Conservation (phyloP, 2,113 vertebrate species). For the Eleginops maclovinus region DNA sequence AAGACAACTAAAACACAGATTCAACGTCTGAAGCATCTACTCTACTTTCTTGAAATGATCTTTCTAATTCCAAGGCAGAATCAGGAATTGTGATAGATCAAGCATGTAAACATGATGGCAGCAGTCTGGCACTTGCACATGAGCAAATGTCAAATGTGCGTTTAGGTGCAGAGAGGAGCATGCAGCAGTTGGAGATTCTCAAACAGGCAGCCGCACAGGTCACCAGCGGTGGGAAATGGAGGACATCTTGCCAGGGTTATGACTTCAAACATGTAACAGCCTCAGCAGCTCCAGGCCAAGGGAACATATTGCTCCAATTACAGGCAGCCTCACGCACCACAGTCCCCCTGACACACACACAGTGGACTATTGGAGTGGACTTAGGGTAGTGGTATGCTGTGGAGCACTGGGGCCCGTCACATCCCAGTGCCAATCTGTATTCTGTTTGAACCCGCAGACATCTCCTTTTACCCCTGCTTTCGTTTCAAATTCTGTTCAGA, state of each 20-base stretch:
- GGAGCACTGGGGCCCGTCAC: slow-evolving; percentile 63
- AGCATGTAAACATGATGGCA: slow-evolving; percentile 20
- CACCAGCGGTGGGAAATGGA: slow-evolving; percentile 67
- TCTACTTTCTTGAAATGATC: slow-evolving; percentile 27
- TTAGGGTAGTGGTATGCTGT: slow-evolving; percentile 73
- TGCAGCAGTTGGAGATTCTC: slow-evolving; percentile 49
- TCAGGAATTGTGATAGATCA: slow-evolving; percentile 20
- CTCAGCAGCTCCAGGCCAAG: slow-evolving; percentile 67
- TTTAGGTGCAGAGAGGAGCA: slow-evolving; percentile 50
- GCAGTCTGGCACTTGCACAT: neutral
- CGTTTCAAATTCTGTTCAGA: slow-evolving; percentile 71
- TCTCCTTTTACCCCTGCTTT: slow-evolving; percentile 74
- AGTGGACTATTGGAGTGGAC: slow-evolving; percentile 77
- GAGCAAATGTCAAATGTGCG: slow-evolving; percentile 59
- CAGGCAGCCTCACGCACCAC: slow-evolving; percentile 72
- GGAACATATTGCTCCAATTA: slow-evolving; percentile 84
- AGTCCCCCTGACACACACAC: slow-evolving; percentile 76
- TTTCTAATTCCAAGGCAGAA: slow-evolving; percentile 22
- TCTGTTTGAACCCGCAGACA: slow-evolving; percentile 74
- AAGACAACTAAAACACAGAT: neutral
- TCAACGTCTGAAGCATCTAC: neutral
- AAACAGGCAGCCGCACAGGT: slow-evolving; percentile 40
- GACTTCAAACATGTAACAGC: slow-evolving; percentile 78
- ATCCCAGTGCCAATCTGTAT: slow-evolving; percentile 79
- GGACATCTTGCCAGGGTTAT: slow-evolving; percentile 77